These are phyloP conservation scores for Ptyas mucosa DNA, from an alignment of 2,113 vertebrate genomes.

Conservation along the genomic window DNA sequence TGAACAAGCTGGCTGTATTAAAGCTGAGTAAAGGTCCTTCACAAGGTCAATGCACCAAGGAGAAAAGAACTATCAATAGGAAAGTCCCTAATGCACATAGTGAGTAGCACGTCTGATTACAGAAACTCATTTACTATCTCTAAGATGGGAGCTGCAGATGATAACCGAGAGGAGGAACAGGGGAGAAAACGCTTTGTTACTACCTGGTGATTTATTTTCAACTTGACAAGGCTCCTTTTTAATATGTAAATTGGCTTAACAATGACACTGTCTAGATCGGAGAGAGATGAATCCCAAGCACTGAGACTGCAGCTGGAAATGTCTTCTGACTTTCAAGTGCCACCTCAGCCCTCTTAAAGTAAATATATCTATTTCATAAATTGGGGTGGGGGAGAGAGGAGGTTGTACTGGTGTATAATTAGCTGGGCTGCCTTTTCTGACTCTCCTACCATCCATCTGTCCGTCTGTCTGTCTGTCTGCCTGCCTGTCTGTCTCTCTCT, in stretches of 20 bases:
- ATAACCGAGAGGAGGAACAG: neutral
- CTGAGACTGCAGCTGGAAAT: neutral
- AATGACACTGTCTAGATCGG: slow-evolving; percentile 42
- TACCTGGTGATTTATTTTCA: slow-evolving; percentile 10
- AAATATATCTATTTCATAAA: slow-evolving; percentile 51
- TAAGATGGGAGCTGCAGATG: neutral
- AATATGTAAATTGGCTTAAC: slow-evolving; percentile 47
- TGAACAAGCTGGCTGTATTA: too few relatives aligned
- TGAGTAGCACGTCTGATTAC: neutral
- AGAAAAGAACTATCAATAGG: neutral
- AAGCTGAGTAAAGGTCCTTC: neutral
- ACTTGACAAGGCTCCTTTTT: slow-evolving; percentile 24
- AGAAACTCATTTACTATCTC: neutral
- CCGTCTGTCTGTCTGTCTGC: accelerated
- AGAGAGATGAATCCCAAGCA: slow-evolving; percentile 32
- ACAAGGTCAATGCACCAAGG: neutral
- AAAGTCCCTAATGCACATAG: neutral
- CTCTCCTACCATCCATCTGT: neutral
- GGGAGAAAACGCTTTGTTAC: neutral
- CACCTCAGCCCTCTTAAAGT: slow-evolving; percentile 44
- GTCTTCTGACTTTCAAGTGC: slow-evolving; percentile 9
- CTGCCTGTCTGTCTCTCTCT: too few relatives aligned
- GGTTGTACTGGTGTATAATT: slow-evolving; percentile 6
- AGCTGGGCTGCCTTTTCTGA: slow-evolving; percentile 3
- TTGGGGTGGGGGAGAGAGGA: neutral